These are phyloP conservation scores for Eubasilissa regina DNA, from an alignment of 1,140 invertebrate species.

Conservation along the genomic window DNA sequence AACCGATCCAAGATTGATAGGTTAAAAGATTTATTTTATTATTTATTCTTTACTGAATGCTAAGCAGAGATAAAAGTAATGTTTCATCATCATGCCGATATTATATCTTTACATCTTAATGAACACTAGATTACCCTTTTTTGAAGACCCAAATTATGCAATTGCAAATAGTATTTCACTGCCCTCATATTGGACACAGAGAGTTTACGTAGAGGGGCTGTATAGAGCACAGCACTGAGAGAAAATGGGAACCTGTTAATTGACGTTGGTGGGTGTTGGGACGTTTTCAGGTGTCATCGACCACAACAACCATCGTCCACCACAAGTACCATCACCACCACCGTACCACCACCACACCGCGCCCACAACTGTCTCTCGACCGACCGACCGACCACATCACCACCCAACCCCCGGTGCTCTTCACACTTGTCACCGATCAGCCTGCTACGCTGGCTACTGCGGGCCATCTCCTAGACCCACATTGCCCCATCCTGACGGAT, in stretches of 20 bases:
- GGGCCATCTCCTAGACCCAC: background rate
- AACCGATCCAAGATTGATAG: no score
- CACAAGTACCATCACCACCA: slow-evolving; percentile 42
- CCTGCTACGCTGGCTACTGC: background rate
- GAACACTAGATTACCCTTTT: no score
- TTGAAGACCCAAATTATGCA: no score
- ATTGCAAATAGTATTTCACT: no score
- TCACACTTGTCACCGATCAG: background rate
- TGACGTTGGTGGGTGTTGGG: slow-evolving; percentile 50
- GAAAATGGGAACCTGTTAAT: slow-evolving; percentile 8
- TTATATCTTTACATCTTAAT: no score
- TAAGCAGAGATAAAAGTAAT: no score
- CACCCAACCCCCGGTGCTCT: background rate
- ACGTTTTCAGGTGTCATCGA: slow-evolving; percentile 47
- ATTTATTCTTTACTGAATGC: no score
- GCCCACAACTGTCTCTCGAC: slow-evolving; percentile 28
- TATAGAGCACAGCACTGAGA: background rate
- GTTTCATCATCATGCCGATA: no score
- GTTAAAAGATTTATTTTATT: no score
- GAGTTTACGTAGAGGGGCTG: background rate
- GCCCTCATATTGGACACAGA: background rate
- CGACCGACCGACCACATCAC: background rate
- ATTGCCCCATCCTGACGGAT: background rate
- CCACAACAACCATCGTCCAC: slow-evolving; percentile 11
- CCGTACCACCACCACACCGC: slow-evolving; percentile 24